Conservation (phyloP, 2,113 vertebrate species). For the Ctenodactylus gundi region DNA sequence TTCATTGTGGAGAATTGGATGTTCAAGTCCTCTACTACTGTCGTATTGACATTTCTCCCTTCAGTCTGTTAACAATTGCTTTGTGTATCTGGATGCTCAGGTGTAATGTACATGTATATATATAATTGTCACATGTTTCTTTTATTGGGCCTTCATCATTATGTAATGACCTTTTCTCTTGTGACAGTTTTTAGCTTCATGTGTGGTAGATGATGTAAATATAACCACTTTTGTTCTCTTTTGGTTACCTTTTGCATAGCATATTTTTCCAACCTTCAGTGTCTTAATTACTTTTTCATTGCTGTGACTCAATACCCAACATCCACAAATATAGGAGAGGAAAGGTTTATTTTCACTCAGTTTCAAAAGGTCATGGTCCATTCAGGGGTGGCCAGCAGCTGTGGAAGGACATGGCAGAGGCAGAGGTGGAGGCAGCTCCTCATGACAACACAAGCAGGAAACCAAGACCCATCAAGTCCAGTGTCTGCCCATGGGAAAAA, state of each 20-base stretch:
- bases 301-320: no score
- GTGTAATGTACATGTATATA: not conserved
- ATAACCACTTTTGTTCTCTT: not conserved
- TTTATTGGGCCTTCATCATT: not conserved
- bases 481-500: no score
- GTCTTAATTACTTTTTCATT: no score
- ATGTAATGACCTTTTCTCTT: not conserved
- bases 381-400: no score
- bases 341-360: no score
- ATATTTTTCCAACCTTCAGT: not conserved
- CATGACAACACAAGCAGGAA: no score
- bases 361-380: no score
- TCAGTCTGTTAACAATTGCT: not conserved
- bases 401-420: no score
- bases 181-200: not conserved
- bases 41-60: not conserved
- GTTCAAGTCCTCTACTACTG: not conserved
- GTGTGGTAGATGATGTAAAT: not conserved
- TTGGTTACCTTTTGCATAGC: not conserved
- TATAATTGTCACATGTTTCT: not conserved
- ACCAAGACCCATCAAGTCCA: no score
- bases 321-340: no score
- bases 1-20: not conserved
- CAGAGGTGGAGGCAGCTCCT: no score
- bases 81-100: not conserved